These are phyloP conservation scores for Gracilinanus agilis DNA, from an alignment of 2,113 vertebrate species.

Conservation along the genomic window DNA sequence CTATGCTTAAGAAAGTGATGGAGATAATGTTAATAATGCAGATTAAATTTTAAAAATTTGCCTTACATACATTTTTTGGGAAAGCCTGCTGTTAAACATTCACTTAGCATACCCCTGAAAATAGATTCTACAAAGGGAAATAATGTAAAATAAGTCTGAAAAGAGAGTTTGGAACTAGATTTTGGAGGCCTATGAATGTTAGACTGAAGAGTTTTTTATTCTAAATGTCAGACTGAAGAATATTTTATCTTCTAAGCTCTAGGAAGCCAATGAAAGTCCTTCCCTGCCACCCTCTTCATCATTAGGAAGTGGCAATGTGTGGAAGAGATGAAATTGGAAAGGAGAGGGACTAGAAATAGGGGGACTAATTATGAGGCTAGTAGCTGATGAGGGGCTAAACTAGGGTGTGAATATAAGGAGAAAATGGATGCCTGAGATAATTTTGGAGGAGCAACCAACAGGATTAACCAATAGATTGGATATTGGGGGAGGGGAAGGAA, in stretches of 20 bases:
- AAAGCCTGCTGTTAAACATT: not conserved
- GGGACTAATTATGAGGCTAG: not conserved
- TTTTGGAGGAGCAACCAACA: not conserved
- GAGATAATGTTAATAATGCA: too few species aligned
- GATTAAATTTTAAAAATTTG: not conserved
- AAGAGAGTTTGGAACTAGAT: not conserved
- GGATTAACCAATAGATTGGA: not conserved
- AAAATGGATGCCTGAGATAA: not conserved
- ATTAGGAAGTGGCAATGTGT: not conserved
- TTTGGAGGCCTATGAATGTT: too few species aligned
- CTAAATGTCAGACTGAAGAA: not conserved
- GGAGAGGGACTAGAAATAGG: not conserved
- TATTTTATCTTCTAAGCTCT: not conserved
- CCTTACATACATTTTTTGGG: not conserved
- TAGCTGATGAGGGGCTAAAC: not conserved
- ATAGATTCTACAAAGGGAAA: not conserved
- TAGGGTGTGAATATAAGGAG: not conserved
- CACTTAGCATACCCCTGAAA: too few species aligned
- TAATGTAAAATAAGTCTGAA: not conserved
- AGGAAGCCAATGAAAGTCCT: not conserved
- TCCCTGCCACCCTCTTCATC: not conserved
- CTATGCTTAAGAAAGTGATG: not conserved
- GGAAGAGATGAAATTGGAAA: not conserved
- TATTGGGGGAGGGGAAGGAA: too few species aligned
- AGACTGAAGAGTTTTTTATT: too few species aligned